A percentile compares a stretch with the other conserved stretches of the same genome.
These are phyloP conservation scores for Tetropium fuscum DNA, from an alignment of 2,888 invertebrate species.

Conservation along the genomic window DNA sequence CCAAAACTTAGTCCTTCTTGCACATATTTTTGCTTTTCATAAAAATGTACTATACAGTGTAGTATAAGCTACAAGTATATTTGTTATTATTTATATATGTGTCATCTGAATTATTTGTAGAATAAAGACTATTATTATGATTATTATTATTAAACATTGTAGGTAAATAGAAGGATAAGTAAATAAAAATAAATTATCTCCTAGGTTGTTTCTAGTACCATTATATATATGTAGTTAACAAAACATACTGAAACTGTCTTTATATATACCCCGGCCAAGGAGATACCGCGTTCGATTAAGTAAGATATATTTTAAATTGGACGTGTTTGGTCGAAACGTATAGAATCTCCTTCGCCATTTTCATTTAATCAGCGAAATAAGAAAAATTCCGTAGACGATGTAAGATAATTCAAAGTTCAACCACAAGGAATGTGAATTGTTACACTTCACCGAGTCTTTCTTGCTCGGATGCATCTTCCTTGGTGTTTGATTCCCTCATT, in stretches of 20 bases:
- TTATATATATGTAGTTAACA: too few relatives aligned
- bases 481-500: conserved; percentile 31
- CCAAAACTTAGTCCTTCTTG: too few relatives aligned
- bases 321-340: conserved; percentile 10
- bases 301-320: conserved; percentile 16
- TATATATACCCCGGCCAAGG: conserved; percentile 5
- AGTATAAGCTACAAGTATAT: too few relatives aligned
- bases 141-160: too few relatives aligned
- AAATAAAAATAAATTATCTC: too few relatives aligned
- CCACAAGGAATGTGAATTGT: conserved; percentile 38
- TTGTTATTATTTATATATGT: too few relatives aligned
- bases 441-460: conserved; percentile 30
- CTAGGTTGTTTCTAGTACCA: too few relatives aligned
- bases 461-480: conserved; percentile 30
- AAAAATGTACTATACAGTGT: too few relatives aligned
- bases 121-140: too few relatives aligned
- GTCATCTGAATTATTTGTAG: too few relatives aligned
- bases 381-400: conserved; percentile 34
- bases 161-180: too few relatives aligned
- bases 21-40: too few relatives aligned
- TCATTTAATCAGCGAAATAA: conserved; percentile 34
- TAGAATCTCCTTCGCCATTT: conserved; percentile 25
- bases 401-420: conserved; percentile 40
- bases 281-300: conserved; percentile 13
- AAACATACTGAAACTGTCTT: conserved; percentile 1